These are phyloP conservation scores for Dynastes hyllus DNA, from an alignment of 2,888 invertebrate species.

Conservation along the genomic window DNA sequence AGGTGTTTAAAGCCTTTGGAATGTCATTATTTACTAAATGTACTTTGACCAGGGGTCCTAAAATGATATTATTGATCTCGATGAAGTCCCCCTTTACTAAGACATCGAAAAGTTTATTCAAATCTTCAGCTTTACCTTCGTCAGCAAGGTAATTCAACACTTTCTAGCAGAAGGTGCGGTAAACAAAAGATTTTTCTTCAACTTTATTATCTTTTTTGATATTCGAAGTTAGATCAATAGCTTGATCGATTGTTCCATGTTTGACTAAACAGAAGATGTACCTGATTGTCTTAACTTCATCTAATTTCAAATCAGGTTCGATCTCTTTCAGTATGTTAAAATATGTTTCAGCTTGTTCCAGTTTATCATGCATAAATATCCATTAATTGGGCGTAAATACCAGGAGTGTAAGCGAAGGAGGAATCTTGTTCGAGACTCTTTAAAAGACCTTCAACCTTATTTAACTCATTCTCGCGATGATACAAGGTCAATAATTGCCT, in stretches of 20 bases:
- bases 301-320: slow-evolving; percentile 75
- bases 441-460: slow-evolving; percentile 75
- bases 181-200: slow-evolving; percentile 70
- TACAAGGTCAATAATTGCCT: slow-evolving; percentile 77
- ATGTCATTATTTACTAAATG: slow-evolving; percentile 81
- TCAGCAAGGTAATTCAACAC: slow-evolving; percentile 81
- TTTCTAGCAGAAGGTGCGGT: slow-evolving; percentile 78
- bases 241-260: slow-evolving; percentile 77
- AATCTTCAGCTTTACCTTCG: slow-evolving; percentile 76
- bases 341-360: slow-evolving; percentile 77
- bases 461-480: slow-evolving; percentile 77
- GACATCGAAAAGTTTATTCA: slow-evolving; percentile 76
- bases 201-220: slow-evolving; percentile 63
- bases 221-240: slow-evolving; percentile 72
- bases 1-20: slow-evolving; percentile 79
- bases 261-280: slow-evolving; percentile 77
- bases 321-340: slow-evolving; percentile 72
- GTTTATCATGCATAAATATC: slow-evolving; percentile 79
- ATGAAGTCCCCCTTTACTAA: slow-evolving; percentile 77
- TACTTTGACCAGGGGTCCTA: slow-evolving; percentile 85
- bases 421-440: slow-evolving; percentile 75
- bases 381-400: slow-evolving; percentile 78
- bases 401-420: slow-evolving; percentile 75
- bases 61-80: slow-evolving; percentile 77
- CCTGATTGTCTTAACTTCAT: slow-evolving; percentile 76